Evolutionary conservation across 2,888 invertebrate species (phyloP).

Genomic region (Alcis repandata): DNA sequence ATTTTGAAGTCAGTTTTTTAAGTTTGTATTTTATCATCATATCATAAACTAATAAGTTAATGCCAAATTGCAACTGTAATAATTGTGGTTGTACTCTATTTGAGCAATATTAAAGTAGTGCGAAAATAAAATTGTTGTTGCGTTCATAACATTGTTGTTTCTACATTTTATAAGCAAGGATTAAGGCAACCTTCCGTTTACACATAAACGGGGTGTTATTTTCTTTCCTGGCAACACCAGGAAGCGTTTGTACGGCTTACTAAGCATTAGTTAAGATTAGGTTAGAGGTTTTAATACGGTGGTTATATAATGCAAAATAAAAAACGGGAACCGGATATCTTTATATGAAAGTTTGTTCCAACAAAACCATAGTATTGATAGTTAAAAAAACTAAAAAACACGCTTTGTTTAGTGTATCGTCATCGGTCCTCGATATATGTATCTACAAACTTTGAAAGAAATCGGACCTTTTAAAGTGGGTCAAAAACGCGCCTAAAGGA

Average conservation of each 20-base stretch:
- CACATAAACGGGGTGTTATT: conserved; percentile 43
- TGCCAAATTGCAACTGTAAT: not conserved
- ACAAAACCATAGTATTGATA: not conserved
- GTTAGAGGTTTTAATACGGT: conserved; percentile 24
- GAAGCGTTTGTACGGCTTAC: conserved; percentile 39
- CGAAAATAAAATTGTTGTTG: conserved; percentile 1
- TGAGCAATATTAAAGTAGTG: not conserved
- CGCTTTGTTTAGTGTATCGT: no score
- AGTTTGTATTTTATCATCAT: not conserved
- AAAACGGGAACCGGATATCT: not conserved
- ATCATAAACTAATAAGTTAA: not conserved
- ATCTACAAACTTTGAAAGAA: no score
- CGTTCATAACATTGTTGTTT: conserved; percentile 24
- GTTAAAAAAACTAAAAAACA: no score
- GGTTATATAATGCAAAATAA: not conserved
- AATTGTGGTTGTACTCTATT: not conserved
- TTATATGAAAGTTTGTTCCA: not conserved
- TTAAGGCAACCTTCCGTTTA: conserved; percentile 34
- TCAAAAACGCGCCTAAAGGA: no score
- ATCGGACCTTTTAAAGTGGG: no score
- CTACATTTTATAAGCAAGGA: conserved; percentile 22
- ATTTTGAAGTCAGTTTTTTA: no score
- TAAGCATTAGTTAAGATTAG: conserved; percentile 39
- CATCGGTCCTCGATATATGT: no score
- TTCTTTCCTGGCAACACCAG: conserved; percentile 31